phyloP scores from a whole-genome alignment of 2,797 vertebrate species.

The Eospalax fontanierii region DNA sequence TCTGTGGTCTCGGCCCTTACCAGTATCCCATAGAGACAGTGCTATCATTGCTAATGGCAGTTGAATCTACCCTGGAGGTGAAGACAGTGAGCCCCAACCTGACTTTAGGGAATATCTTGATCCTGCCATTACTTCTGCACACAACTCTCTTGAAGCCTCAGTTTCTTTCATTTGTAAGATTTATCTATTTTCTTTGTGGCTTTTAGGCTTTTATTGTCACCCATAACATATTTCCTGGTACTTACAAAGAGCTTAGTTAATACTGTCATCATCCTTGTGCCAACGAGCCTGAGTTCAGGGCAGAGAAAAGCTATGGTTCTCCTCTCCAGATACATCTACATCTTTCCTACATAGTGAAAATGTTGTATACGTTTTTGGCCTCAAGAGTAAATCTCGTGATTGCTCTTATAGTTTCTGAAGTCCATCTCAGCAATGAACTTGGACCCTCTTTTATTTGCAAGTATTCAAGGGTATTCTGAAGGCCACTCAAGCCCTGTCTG shows the following conservation, averaged over 20 bases:
- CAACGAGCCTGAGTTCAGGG: neutral
- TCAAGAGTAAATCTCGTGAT: neutral
- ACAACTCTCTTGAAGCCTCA: neutral
- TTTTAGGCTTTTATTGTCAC: neutral
- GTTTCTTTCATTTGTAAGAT: neutral
- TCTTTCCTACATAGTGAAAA: neutral
- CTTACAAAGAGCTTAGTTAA: neutral
- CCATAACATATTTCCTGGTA: too few species aligned
- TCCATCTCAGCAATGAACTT: neutral
- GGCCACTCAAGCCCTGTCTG: rapidly evolving
- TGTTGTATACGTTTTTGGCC: neutral
- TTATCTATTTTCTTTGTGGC: too few species aligned
- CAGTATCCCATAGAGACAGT: rapidly evolving
- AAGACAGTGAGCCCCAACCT: neutral
- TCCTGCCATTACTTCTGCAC: neutral
- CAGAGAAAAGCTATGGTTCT: neutral
- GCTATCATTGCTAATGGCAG: neutral
- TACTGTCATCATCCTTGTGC: neutral
- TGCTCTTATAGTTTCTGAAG: neutral
- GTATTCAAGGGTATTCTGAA: neutral
- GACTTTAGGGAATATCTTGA: rapidly evolving
- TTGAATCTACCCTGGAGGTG: rapidly evolving
- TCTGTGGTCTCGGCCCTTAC: rapidly evolving
- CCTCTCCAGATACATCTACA: neutral
- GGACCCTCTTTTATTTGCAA: neutral